A percentile compares a stretch with the other conserved stretches of the same genome.
phyloP scores from a whole-genome alignment of 2,888 invertebrate species.

The Lampropteryx suffumata region DNA sequence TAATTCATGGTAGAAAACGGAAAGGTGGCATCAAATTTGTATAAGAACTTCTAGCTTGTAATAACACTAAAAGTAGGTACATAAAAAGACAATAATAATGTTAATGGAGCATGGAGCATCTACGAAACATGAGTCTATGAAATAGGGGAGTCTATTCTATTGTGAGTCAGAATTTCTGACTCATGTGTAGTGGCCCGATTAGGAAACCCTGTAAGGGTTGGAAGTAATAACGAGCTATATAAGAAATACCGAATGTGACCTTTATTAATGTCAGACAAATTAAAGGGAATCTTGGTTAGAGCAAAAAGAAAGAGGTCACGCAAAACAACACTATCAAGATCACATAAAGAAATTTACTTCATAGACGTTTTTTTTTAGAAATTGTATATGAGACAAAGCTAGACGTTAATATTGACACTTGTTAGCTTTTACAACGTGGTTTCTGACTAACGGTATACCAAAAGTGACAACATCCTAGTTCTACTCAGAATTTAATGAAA shows the following conservation, averaged over 20 bases:
- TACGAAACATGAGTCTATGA: constrained; percentile 10
- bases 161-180: too few relatives aligned
- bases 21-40: constrained; percentile 9
- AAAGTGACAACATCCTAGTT: too few relatives aligned
- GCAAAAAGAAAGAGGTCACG: background rate
- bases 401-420: too few relatives aligned
- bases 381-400: too few relatives aligned
- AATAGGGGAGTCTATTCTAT: constrained; percentile 5
- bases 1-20: background rate
- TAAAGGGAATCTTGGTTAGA: constrained; percentile 3
- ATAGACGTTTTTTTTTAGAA: too few relatives aligned
- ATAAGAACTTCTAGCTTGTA: constrained; percentile 14
- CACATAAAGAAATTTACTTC: too few relatives aligned
- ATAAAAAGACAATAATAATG: constrained; percentile 24
- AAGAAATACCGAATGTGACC: constrained; percentile 21
- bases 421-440: too few relatives aligned
- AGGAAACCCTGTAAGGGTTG: constrained; percentile 42
- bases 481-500: too few relatives aligned
- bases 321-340: background rate
- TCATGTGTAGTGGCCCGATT: constrained; percentile 27
- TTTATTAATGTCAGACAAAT: constrained; percentile 11
- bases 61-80: constrained; percentile 14
- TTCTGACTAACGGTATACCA: too few relatives aligned
- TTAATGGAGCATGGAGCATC: constrained; percentile 12
- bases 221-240: constrained; percentile 20